Conservation (phyloP, 2,888 invertebrate genomes). For the Zaprionus lineosus region DNA sequence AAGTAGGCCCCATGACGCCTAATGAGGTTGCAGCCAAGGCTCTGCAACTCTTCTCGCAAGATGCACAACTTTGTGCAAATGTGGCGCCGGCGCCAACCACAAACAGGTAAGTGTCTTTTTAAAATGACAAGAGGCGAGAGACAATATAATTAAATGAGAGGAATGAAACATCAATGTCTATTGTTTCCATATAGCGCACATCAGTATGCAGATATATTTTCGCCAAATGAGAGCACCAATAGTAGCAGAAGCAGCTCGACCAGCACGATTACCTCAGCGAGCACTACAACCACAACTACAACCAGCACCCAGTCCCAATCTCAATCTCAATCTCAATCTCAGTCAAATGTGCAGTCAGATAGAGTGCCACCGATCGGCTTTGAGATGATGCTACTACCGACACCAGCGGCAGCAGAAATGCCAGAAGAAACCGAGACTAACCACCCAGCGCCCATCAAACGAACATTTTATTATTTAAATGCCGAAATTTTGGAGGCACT, state of each 20-base stretch:
- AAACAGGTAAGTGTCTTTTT: conserved; percentile 10
- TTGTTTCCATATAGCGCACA: conserved; percentile 46
- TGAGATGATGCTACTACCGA: conserved; percentile 22
- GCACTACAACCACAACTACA: conserved; percentile 66
- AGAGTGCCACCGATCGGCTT: conserved; percentile 8
- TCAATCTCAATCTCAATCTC: conserved; percentile 6
- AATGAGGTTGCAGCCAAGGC: conserved; percentile 96
- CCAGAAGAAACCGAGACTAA: background rate
- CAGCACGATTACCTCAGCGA: conserved; percentile 72
- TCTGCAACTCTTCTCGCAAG: conserved; percentile 92
- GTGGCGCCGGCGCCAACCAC: conserved; percentile 80
- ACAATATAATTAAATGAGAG: too few relatives aligned
- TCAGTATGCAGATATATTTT: conserved; percentile 71
- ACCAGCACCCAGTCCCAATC: conserved; percentile 61
- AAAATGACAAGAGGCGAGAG: background rate
- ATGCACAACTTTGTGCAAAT: conserved; percentile 91
- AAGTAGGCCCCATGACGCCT: conserved; percentile 89
- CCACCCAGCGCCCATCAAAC: background rate
- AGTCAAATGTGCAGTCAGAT: conserved; percentile 3
- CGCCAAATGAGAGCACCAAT: conserved; percentile 70
- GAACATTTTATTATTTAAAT: conserved; percentile 85
- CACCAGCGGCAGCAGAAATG: conserved; percentile 1
- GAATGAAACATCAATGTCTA: background rate
- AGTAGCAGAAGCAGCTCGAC: conserved; percentile 74
- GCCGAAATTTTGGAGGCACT: conserved; percentile 90